Base-by-base conservation (phyloP, 1,140 invertebrate genomes). In the Mycetomoellerius zeteki region DNA sequence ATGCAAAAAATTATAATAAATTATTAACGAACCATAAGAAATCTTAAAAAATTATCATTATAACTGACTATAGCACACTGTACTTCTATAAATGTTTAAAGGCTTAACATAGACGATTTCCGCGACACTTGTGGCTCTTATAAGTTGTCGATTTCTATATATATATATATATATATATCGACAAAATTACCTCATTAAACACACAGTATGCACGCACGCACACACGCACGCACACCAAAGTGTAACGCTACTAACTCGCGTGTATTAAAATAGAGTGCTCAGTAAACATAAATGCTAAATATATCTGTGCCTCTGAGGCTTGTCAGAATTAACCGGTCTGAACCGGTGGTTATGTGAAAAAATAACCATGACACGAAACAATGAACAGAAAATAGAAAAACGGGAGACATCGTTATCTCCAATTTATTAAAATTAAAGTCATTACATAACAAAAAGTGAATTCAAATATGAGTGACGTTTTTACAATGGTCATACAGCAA, bases 261-360 rank as follows among this genome's bases (percentile, higher is more conserved):
- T 37, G 82, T 37, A 84, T 91, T 88, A 90, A 92, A 92, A 92
- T 92, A 92, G 77, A 81, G 64, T 86, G 58, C 43, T 21, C 76
- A 82, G 88, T 88, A 91, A 92, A 90, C 81, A 90, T 76, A 91
- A 90, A 90, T 72, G 73, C 80, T 92, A 92, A 92, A 92, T 92
- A 89, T 91, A 92, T 14, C 76, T 56, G 14, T 21, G 72, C 52
- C 47, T 58, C 58, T 27, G 72, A 85, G 65, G 54, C 67, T 86
- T 92, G 86, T 92, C 72, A 62, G 73, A 77, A 33, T 33, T 21
- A 89, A 84, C 90, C 86, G 82, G 89, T 82, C 10, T 24, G 43
- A 92, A 86, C 67, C 71, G 77, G 85, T 27, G 3, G 4, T n/a
- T 65, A 69, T 75, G 19, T 30, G 56, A 69, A 85, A 67, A 87